These are phyloP conservation scores for Osmerus eperlanus DNA, from an alignment of 2,113 vertebrate species.

Conservation along the genomic window DNA sequence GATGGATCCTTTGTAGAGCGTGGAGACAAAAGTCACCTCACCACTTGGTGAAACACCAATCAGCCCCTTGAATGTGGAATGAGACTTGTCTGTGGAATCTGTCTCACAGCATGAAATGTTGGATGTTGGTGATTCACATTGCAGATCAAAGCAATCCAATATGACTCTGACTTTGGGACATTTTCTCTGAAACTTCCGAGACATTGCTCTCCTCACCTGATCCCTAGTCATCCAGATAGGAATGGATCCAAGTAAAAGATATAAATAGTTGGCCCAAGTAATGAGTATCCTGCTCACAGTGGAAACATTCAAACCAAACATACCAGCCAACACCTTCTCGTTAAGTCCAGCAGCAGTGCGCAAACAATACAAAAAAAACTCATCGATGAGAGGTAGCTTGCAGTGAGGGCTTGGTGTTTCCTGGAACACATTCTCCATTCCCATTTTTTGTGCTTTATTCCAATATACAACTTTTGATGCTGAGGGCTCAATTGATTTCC, in stretches of 20 bases:
- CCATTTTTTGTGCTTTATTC: neutral
- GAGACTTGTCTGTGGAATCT: slow-evolving; percentile 15
- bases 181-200: slow-evolving; percentile 1
- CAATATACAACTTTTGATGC: neutral
- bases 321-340: slow-evolving; percentile 17
- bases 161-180: slow-evolving; percentile 23
- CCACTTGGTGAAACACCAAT: neutral
- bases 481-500: neutral
- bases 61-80: slow-evolving; percentile 16
- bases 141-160: slow-evolving; percentile 19
- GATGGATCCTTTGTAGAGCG: slow-evolving; percentile 5
- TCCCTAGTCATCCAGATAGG: slow-evolving; percentile 15
- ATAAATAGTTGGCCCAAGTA: slow-evolving; percentile 28
- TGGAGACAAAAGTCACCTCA: slow-evolving; percentile 7
- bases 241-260: slow-evolving; percentile 7
- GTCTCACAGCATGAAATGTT: slow-evolving; percentile 7
- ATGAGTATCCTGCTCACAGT: slow-evolving; percentile 16
- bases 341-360: slow-evolving; percentile 16
- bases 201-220: slow-evolving; percentile 13
- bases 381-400: slow-evolving; percentile 15
- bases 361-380: slow-evolving; percentile 24
- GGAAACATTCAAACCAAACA: slow-evolving; percentile 18
- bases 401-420: neutral
- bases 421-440: neutral
- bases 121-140: slow-evolving; percentile 8